A percentile compares a stretch with the other conserved stretches of the same genome.
These are phyloP conservation scores for Gymnosoma rotundatum DNA, from an alignment of 2,888 invertebrate species.

Conservation along the genomic window DNA sequence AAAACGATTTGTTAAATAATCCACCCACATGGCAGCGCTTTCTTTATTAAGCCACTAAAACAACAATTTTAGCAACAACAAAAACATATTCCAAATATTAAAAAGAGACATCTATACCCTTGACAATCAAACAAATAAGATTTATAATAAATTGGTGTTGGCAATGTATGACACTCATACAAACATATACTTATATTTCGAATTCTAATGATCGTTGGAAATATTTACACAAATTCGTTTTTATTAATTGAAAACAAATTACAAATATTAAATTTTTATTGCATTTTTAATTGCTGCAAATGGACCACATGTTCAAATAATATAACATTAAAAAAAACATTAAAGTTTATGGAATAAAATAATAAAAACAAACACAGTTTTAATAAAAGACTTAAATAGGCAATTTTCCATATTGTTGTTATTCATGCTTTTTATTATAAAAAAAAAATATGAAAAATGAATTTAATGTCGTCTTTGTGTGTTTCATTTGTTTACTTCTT, in stretches of 20 bases:
- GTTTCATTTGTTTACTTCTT: constrained; percentile 8
- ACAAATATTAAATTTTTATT: too few relatives aligned
- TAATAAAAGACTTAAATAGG: background rate
- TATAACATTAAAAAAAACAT: background rate
- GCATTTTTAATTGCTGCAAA: too few relatives aligned
- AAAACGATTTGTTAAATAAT: background rate
- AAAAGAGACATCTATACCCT: constrained; percentile 49
- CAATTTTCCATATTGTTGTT: constrained; percentile 50
- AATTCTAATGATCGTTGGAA: too few relatives aligned
- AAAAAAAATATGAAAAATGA: background rate
- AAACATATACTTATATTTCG: too few relatives aligned
- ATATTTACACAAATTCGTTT: too few relatives aligned
- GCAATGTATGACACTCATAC: too few relatives aligned
- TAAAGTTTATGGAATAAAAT: background rate
- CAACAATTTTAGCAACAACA: background rate
- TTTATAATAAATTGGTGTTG: too few relatives aligned
- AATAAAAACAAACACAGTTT: background rate
- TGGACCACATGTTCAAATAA: too few relatives aligned
- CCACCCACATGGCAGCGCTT: background rate
- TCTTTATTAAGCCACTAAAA: background rate
- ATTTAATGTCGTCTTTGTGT: background rate
- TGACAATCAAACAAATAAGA: constrained; percentile 48
- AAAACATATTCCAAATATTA: background rate
- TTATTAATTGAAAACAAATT: too few relatives aligned
- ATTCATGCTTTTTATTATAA: constrained; percentile 16